Percentiles rank a stretch among this genome's conserved stretches.
Evolutionary conservation across 2,888 invertebrate species (phyloP).

Genomic region (Girardia tigrina): DNA sequence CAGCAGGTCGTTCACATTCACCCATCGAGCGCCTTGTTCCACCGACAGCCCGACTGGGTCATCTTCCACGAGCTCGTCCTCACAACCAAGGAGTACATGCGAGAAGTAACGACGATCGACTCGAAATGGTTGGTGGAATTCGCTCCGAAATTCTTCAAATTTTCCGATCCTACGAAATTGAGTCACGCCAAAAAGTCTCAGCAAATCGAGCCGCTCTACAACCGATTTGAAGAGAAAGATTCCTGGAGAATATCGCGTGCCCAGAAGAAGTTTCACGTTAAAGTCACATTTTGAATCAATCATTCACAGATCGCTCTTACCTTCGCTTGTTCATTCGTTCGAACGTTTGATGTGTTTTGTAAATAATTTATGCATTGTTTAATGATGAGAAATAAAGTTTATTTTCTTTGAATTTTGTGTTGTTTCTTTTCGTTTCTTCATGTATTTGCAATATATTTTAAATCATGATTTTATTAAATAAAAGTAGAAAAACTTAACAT

Average conservation of each 20-base stretch:
- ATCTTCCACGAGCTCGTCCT: conserved; percentile 93
- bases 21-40: conserved; percentile 86
- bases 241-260: conserved; percentile 83
- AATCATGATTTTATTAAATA: too few relatives aligned
- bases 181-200: conserved; percentile 98
- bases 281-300: conserved; percentile 47
- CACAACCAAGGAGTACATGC: conserved; percentile 96
- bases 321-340: too few relatives aligned
- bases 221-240: conserved; percentile 97
- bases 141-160: conserved; percentile 95
- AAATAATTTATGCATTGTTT: too few relatives aligned
- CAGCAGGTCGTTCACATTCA: conserved; percentile 90
- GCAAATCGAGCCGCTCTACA: conserved; percentile 85
- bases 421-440: too few relatives aligned
- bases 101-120: conserved; percentile 91
- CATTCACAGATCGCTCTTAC: too few relatives aligned
- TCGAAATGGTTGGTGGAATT: conserved; percentile 96
- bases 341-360: too few relatives aligned
- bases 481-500: too few relatives aligned
- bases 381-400: too few relatives aligned
- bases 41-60: conserved; percentile 87
- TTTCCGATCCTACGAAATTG: conserved; percentile 91
- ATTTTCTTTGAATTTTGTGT: too few relatives aligned
- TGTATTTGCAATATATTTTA: too few relatives aligned
- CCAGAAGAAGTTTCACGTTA: conserved; percentile 48